phyloP scores from a whole-genome alignment of 2,888 invertebrate species.

The Cryptocephalus moraei region DNA sequence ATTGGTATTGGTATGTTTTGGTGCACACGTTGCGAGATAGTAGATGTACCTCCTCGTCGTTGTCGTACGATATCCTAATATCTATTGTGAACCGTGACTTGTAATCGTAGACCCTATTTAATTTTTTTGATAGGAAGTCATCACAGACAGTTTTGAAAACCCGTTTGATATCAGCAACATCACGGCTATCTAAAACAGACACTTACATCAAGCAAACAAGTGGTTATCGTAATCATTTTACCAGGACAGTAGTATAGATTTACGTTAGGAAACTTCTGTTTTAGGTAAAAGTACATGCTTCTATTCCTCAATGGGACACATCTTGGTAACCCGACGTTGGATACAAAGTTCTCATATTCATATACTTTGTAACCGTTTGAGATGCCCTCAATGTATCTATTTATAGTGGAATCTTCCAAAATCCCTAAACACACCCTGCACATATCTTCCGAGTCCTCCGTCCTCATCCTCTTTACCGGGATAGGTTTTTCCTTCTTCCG shows the following conservation, averaged over 20 bases:
- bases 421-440: constrained; percentile 67
- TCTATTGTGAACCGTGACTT: constrained; percentile 51
- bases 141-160: too few relatives aligned
- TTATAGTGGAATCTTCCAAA: constrained; percentile 48
- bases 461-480: too few relatives aligned
- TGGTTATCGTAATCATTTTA: not conserved
- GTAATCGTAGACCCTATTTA: constrained; percentile 30
- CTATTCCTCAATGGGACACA: constrained; percentile 56
- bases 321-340: constrained; percentile 63
- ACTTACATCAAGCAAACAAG: too few relatives aligned
- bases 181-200: too few relatives aligned
- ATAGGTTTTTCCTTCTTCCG: too few relatives aligned
- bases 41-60: constrained; percentile 38
- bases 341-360: constrained; percentile 54
- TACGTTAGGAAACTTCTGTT: constrained; percentile 44
- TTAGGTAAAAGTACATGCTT: constrained; percentile 49
- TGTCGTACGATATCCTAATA: constrained; percentile 46
- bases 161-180: too few relatives aligned
- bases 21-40: too few relatives aligned
- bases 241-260: constrained; percentile 20
- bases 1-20: not conserved
- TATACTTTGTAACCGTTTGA: constrained; percentile 46
- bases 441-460: too few relatives aligned
- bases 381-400: constrained; percentile 43
- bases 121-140: constrained; percentile 1